Conservation (phyloP, 1,140 invertebrate genomes). For the Samia ricini region DNA sequence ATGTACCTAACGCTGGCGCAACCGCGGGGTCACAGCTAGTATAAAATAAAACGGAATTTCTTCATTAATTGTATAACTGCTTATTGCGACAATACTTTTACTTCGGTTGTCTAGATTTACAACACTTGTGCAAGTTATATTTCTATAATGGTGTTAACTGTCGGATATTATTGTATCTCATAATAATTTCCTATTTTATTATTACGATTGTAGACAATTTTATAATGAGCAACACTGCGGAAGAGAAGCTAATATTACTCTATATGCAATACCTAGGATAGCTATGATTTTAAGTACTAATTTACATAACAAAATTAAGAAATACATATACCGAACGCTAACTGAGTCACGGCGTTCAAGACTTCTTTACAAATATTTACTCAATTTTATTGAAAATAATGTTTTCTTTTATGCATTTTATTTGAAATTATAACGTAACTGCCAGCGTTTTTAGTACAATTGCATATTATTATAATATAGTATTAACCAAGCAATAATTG, state of each 20-base stretch:
- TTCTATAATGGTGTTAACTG: background rate
- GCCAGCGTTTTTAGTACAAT: too few relatives aligned
- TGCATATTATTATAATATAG: background rate
- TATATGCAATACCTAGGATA: background rate
- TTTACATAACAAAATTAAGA: background rate
- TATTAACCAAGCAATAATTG: conserved; percentile 3
- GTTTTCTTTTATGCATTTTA: too few relatives aligned
- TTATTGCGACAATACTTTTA: conserved; percentile 38
- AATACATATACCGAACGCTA: too few relatives aligned
- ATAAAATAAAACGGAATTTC: conserved; percentile 21
- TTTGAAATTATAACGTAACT: too few relatives aligned
- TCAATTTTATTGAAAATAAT: too few relatives aligned
- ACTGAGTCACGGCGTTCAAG: too few relatives aligned
- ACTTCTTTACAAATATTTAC: too few relatives aligned
- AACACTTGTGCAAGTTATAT: conserved; percentile 19
- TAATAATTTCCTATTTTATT: conserved; percentile 2
- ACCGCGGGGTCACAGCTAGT: too few relatives aligned
- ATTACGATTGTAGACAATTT: background rate
- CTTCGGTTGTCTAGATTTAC: conserved; percentile 38
- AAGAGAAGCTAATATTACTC: too few relatives aligned
- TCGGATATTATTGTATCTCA: background rate
- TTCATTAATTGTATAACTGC: conserved; percentile 48
- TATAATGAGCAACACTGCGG: too few relatives aligned
- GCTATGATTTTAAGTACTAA: background rate
- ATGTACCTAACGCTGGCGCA: too few relatives aligned